These are phyloP conservation scores for Platynereis dumerilii DNA, from an alignment of 2,888 invertebrate species.

Conservation along the genomic window DNA sequence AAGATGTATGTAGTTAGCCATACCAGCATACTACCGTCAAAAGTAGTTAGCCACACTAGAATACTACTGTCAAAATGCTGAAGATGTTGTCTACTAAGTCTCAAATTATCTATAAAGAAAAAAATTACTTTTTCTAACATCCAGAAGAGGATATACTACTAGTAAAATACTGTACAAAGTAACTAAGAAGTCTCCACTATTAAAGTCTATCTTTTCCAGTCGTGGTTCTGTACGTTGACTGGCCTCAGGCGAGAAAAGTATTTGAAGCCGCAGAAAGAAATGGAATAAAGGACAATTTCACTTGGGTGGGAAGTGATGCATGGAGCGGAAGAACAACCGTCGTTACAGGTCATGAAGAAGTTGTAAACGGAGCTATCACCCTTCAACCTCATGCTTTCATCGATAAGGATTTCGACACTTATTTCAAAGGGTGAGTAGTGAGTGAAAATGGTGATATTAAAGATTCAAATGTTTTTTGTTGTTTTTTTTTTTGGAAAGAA, in stretches of 20 bases:
- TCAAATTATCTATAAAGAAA: too few relatives aligned
- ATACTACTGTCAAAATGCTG: too few relatives aligned
- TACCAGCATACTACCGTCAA: too few relatives aligned
- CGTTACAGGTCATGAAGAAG: slow-evolving; percentile 51
- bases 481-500: too few relatives aligned
- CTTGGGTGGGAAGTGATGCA: slow-evolving; percentile 68
- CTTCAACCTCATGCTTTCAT: slow-evolving; percentile 66
- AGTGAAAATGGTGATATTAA: background rate
- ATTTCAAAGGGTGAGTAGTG: slow-evolving; percentile 63
- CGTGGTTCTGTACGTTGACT: slow-evolving; percentile 66
- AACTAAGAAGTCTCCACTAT: too few relatives aligned
- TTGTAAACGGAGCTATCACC: slow-evolving; percentile 67
- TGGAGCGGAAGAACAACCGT: slow-evolving; percentile 63
- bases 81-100: too few relatives aligned
- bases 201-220: slow-evolving; percentile 19
- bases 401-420: slow-evolving; percentile 66
- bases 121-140: too few relatives aligned
- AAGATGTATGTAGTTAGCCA: too few relatives aligned
- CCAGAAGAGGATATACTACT: too few relatives aligned
- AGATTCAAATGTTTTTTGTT: background rate
- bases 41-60: too few relatives aligned
- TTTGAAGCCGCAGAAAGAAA: slow-evolving; percentile 64
- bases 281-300: slow-evolving; percentile 44
- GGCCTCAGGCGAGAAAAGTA: slow-evolving; percentile 63
- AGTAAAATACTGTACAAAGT: too few relatives aligned